phyloP scores from a whole-genome alignment of 2,797 vertebrate genomes.

The Tenualosa ilisha region DNA sequence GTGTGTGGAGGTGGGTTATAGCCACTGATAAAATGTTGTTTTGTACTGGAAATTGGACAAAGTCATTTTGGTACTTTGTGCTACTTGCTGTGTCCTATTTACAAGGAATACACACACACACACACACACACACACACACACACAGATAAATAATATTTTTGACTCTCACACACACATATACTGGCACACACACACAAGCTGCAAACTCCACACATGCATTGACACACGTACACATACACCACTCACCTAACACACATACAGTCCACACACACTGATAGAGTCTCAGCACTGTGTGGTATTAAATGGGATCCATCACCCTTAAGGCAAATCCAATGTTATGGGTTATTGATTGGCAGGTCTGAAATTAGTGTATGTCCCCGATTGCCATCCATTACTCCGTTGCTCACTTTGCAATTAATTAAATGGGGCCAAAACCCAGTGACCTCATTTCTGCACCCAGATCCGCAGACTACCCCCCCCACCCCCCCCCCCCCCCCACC shows the following conservation, averaged over 20 bases:
- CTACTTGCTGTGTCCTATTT: slow-evolving; percentile 13
- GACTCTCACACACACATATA: background rate
- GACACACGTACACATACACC: slow-evolving; percentile 22
- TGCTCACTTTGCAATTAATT: slow-evolving; percentile 79
- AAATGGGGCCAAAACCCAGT: slow-evolving; percentile 77
- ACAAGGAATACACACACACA: slow-evolving; percentile 7
- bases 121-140: slow-evolving; percentile 20
- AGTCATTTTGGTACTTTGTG: slow-evolving; percentile 17
- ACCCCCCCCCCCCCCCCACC: slow-evolving; percentile 9
- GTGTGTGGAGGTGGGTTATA: slow-evolving; percentile 15
- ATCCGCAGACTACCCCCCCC: background rate
- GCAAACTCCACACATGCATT: background rate
- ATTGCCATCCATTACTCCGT: slow-evolving; percentile 76
- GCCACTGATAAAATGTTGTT: slow-evolving; percentile 19
- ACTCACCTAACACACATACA: slow-evolving; percentile 9
- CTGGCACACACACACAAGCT: background rate
- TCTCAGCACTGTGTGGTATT: slow-evolving; percentile 48
- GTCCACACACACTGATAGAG: slow-evolving; percentile 7
- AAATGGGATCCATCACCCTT: slow-evolving; percentile 57
- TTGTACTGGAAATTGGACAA: slow-evolving; percentile 18
- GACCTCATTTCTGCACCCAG: slow-evolving; percentile 70
- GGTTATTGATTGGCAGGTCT: slow-evolving; percentile 78
- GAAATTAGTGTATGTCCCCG: slow-evolving; percentile 77
- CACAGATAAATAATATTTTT: slow-evolving; percentile 20
- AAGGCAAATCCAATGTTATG: slow-evolving; percentile 63